Conservation (phyloP, 2,888 invertebrate species). For the Conistra vaccinii region DNA sequence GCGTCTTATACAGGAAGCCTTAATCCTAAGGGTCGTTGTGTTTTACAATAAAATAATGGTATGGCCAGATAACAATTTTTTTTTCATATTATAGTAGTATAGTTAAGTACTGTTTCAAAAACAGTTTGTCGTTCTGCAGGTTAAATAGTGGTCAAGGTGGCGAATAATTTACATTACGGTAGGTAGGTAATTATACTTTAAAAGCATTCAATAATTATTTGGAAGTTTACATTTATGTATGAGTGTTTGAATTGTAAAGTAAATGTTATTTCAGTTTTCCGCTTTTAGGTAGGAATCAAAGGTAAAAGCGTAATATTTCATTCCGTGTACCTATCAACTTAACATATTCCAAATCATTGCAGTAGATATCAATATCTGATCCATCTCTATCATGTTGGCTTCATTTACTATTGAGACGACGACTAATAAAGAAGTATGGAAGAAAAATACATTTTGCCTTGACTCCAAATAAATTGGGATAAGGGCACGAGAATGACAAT, state of each 20-base stretch:
- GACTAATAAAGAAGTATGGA: too few relatives aligned
- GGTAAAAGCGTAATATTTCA: background rate
- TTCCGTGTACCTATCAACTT: background rate
- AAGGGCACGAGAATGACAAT: too few relatives aligned
- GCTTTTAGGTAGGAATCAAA: background rate
- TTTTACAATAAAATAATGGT: background rate
- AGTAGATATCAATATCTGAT: background rate
- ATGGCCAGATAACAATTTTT: background rate
- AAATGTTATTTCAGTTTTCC: background rate
- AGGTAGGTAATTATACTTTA: background rate
- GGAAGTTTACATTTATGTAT: background rate
- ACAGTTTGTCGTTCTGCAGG: conserved; percentile 2
- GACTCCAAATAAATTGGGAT: too few relatives aligned
- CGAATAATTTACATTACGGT: conserved; percentile 3
- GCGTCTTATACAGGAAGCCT: too few relatives aligned
- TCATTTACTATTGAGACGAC: background rate
- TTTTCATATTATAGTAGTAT: background rate
- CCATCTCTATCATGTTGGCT: background rate
- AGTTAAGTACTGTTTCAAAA: background rate
- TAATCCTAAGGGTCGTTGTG: background rate
- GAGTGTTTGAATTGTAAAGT: background rate
- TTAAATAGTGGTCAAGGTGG: conserved; percentile 5
- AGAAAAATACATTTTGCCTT: background rate
- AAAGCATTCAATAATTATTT: background rate
- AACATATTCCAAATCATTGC: background rate